Evolutionary conservation across 2,888 invertebrate genomes (phyloP), one percentile per base, ranked within the genome.

Genomic region (Drosophila mayaguana): DNA sequence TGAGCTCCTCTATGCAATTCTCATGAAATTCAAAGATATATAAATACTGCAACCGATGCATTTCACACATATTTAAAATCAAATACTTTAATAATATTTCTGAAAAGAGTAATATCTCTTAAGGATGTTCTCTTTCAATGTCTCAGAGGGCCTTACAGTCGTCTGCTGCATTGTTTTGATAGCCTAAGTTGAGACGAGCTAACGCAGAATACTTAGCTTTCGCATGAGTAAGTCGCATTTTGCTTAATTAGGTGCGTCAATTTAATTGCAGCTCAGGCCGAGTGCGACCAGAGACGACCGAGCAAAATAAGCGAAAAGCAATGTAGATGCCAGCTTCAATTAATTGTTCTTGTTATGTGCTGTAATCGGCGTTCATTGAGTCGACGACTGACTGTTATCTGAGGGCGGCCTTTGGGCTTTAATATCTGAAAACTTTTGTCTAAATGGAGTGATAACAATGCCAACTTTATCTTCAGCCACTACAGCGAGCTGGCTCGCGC

Each of bases 401-500:
- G 32, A 11, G 14, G 16, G 45, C 25, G 42, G 12, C 22, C 9
- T n/a, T 14, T 25, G 38, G 28, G 7, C 20, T 16, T 5, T 8
- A 50, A n/a, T 63, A 60, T 57, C 72, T 61, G 61, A 9, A 32
- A 77, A 77, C 72, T 77, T 75, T 65, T 28, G 9, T n/a, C 34
- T 32, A 40, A 43, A 62, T 28, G 48, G 12, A 16, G 42, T 43
- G 32, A n/a, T 53, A 74, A 63, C 46, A 61, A 42, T 43, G 55
- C n/a, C 9, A 65, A 62, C 45, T 62, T 70, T 51, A 62, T 46
- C 42, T 48, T 36, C 34, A 18, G 48, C 6, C 46, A 51, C 7
- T 45, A 22, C 38, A 50, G 25, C 42, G 22, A 16, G 16, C 42
- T 48, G 25, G 12, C 51, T 28, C 43, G 18, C 22, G 12, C 25